phyloP scores from a whole-genome alignment of 2,113 vertebrate species.

The Regulus satrapa region DNA sequence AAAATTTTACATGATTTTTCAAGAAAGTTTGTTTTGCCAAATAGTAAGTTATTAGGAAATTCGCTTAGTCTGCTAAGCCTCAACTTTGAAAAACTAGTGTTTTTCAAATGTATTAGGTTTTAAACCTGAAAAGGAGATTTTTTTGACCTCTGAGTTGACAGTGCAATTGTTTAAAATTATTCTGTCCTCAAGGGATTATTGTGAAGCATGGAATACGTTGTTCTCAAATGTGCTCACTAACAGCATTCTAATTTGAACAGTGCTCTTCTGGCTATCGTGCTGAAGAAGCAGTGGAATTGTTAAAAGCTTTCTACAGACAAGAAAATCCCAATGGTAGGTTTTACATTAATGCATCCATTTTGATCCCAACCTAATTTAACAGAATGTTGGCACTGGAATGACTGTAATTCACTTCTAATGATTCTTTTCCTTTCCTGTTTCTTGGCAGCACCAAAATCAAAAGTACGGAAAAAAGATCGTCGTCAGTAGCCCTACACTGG shows the following conservation, averaged over 20 bases:
- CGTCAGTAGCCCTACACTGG: not conserved
- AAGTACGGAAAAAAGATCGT: constrained; percentile 83
- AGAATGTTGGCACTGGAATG: not conserved
- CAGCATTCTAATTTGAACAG: constrained; percentile 67
- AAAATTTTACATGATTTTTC: not conserved
- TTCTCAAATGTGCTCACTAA: not conserved
- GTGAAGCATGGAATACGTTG: not conserved
- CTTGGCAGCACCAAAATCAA: constrained; percentile 85
- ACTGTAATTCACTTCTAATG: not conserved
- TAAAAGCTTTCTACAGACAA: constrained; percentile 94
- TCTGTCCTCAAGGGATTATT: not conserved
- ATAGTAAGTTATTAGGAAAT: not conserved
- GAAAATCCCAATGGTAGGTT: constrained; percentile 94
- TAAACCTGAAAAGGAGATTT: not conserved
- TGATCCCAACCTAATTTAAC: not conserved
- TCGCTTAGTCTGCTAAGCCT: not conserved
- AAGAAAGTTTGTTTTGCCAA: not conserved
- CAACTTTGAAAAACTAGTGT: not conserved
- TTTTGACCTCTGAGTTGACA: not conserved
- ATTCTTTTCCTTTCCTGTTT: not conserved
- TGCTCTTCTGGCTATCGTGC: constrained; percentile 86
- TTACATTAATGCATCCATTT: not conserved
- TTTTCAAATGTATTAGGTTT: not conserved
- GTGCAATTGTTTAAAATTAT: not conserved
- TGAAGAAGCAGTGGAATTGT: constrained; percentile 89